Base-by-base conservation (phyloP, 2,888 invertebrate species). In the Mechanitis messenoides region DNA sequence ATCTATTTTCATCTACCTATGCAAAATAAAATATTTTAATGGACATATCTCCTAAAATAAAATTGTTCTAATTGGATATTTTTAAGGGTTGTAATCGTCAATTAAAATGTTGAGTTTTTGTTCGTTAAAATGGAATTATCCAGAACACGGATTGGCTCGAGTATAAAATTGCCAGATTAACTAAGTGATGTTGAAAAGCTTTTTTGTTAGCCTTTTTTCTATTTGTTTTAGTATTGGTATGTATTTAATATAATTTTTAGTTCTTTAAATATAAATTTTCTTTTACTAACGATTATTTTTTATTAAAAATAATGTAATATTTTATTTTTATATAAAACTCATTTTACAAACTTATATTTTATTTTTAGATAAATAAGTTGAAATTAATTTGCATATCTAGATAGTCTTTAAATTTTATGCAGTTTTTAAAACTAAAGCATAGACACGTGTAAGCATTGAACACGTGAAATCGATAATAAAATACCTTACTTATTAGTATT, bases 51-150 rank as follows among this genome's bases (percentile, higher is more conserved):
- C 11, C 46, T 50, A 59, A 53, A 56, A 55, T 45, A 58, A 59
- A 42, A 50, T 50, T 7, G 2, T 31, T 50, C 50, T 50, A 50
- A 61, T 61, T 56, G 61, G 53, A 61, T 28, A 53, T 56, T 58
- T 20, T 54, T 11, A 20, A 28, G 28, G 12, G 28, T 20, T 20
- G 33, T 47, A 53, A 59, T 28, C 57, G 56, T 62, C 60, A 60
- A 63, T 60, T 56, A 59, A 56, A 54, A 62, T 38, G 56, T 46
- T 31, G 58, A 58, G 56, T 62, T 62, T 20, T 60, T 35, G 63
- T 65, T 65, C 65, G 63, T 63, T 65, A 61, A 60, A 65, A 62
- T 60, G 62, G 65, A 56, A 63, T 65, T 65, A 65, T 54, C 33
- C 45, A 33, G 33, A 12, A 53, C 38, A 28, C 53, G 47, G 56